A percentile compares a stretch with the other conserved stretches of the same genome.
Evolutionary conservation across 2,888 invertebrate species (phyloP).

Genomic region (Ceramica pisi): DNA sequence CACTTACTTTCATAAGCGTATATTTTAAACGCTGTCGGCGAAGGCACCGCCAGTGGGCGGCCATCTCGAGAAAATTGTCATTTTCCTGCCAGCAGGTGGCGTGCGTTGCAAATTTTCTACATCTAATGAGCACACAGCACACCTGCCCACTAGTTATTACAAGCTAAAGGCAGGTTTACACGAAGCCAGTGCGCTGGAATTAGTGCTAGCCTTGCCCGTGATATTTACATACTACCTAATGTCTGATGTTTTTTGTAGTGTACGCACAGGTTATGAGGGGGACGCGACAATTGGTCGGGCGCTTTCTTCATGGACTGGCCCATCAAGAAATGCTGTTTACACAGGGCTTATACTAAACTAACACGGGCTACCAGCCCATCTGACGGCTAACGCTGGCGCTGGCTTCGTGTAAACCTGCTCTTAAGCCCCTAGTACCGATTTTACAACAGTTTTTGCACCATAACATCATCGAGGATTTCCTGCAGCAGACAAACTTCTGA

Average conservation of each 20-base stretch:
- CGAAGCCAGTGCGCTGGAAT: neutral
- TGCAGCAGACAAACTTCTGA: constrained; percentile 58
- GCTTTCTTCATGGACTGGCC: too few relatives aligned
- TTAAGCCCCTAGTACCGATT: constrained; percentile 61
- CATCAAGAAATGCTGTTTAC: neutral
- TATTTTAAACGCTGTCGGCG: constrained; percentile 54
- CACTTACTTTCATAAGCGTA: constrained; percentile 35
- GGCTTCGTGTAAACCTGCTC: neutral
- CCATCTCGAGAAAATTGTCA: constrained; percentile 80
- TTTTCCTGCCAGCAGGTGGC: constrained; percentile 83
- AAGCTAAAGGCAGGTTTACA: constrained; percentile 31
- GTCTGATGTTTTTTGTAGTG: neutral
- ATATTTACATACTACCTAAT: neutral
- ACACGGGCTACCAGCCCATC: neutral
- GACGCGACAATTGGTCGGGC: too few relatives aligned
- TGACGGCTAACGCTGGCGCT: neutral
- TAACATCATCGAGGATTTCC: constrained; percentile 74
- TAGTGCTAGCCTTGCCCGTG: neutral
- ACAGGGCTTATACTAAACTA: neutral
- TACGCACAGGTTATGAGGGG: too few relatives aligned
- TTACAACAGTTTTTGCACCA: constrained; percentile 77
- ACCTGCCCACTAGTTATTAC: constrained; percentile 69
- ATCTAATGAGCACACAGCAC: constrained; percentile 75
- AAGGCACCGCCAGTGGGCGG: constrained; percentile 38
- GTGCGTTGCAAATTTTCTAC: constrained; percentile 78